A percentile compares a stretch with the other conserved stretches of the same genome.
Conservation (phyloP, 2,888 invertebrate genomes). For the Parasteatoda lunata region DNA sequence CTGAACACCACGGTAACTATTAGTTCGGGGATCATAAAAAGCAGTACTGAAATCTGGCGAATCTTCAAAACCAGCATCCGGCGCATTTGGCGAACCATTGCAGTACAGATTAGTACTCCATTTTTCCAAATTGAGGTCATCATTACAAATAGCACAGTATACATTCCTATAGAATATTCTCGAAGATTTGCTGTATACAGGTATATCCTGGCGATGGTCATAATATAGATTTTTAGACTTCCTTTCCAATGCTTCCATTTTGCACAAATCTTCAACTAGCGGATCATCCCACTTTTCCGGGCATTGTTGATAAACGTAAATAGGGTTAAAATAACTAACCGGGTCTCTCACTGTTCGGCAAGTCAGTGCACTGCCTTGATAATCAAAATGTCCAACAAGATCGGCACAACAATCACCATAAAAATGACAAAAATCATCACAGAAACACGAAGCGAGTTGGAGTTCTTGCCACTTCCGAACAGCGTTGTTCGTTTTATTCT, state of each 20-base stretch:
- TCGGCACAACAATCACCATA: conserved; percentile 63
- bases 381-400: not conserved
- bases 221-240: not conserved
- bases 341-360: conserved; percentile 9
- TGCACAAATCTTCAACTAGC: conserved; percentile 38
- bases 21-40: conserved; percentile 1
- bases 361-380: not conserved
- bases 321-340: not conserved
- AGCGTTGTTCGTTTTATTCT: no score
- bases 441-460: conserved; percentile 17
- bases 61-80: not conserved
- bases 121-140: conserved; percentile 10
- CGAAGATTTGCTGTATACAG: conserved; percentile 30
- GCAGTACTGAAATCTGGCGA: conserved; percentile 33
- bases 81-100: not conserved
- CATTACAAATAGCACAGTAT: conserved; percentile 66
- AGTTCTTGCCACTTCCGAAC: not conserved
- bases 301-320: conserved; percentile 53
- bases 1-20: conserved; percentile 11
- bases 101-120: conserved; percentile 28
- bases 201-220: conserved; percentile 50
- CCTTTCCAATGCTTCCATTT: conserved; percentile 25
- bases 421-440: conserved; percentile 34
- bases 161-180: conserved; percentile 53
- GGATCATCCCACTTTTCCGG: conserved; percentile 1